phyloP scores from a whole-genome alignment of 1,140 invertebrate genomes.

The Pectinophora gossypiella region DNA sequence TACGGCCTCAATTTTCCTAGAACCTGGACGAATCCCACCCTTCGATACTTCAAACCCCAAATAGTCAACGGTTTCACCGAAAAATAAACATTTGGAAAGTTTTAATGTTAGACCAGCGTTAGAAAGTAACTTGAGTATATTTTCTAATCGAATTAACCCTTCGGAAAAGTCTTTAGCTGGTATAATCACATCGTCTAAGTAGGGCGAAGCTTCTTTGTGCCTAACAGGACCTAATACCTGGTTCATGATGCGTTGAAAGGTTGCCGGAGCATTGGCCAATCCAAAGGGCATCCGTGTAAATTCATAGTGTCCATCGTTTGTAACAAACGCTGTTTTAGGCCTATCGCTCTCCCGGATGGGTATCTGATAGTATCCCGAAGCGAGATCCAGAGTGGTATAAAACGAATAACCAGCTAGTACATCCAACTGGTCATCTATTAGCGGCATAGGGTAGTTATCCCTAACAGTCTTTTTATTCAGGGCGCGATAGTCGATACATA shows the following conservation, averaged over 20 bases:
- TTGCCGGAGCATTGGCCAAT: conserved; percentile 42
- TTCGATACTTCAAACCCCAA: conserved; percentile 9
- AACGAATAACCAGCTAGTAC: conserved; percentile 1
- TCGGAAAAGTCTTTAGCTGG: conserved; percentile 21
- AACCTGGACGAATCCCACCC: conserved; percentile 6
- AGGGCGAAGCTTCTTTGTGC: conserved; percentile 15
- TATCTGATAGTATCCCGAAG: conserved; percentile 28
- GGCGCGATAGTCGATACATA: conserved; percentile 14
- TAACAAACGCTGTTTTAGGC: conserved; percentile 24
- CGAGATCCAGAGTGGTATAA: conserved; percentile 59
- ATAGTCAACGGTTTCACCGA: conserved; percentile 5
- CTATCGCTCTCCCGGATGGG: conserved; percentile 17
- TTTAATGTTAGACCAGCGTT: conserved; percentile 4
- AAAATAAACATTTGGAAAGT: conserved; percentile 6
- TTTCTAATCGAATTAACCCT: conserved; percentile 20
- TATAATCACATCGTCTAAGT: conserved; percentile 28
- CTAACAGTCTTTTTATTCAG: conserved; percentile 9
- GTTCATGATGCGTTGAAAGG: conserved; percentile 29
- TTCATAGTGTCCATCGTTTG: conserved; percentile 20
- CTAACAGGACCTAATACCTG: conserved; percentile 13
- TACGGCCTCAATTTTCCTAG: conserved; percentile 19
- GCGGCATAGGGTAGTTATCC: conserved; percentile 11
- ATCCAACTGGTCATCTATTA: conserved; percentile 14
- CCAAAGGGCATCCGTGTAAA: conserved; percentile 45
- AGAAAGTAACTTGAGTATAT: background rate